These are phyloP conservation scores for Hipposideros larvatus DNA, from an alignment of 2,797 vertebrate species.

Conservation along the genomic window DNA sequence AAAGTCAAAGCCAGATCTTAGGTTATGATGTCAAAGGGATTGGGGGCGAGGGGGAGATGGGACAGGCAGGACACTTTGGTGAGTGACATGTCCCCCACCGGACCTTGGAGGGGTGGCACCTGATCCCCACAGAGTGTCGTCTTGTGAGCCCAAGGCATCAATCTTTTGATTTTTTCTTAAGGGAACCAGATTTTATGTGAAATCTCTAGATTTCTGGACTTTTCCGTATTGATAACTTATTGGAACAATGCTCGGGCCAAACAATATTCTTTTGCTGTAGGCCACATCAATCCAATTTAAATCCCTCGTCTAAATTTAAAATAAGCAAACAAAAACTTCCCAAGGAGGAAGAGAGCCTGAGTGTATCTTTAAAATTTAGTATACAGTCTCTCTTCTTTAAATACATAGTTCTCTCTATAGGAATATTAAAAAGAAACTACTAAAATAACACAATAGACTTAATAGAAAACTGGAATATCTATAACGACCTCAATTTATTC, in stretches of 20 bases:
- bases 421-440: background rate
- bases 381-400: slow-evolving; percentile 56
- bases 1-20: background rate
- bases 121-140: accelerated
- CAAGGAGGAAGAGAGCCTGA: background rate
- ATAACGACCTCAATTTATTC: background rate
- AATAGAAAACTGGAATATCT: background rate
- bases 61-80: background rate
- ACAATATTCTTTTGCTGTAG: background rate
- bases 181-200: background rate
- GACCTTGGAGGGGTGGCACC: accelerated
- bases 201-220: background rate
- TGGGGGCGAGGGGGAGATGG: accelerated
- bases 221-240: background rate
- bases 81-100: background rate
- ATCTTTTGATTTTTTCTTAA: slow-evolving; percentile 35
- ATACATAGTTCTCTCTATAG: background rate
- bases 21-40: background rate
- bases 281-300: background rate
- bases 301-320: background rate
- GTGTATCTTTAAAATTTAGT: slow-evolving; percentile 16
- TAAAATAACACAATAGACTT: background rate
- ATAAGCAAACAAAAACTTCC: background rate
- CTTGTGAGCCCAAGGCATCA: background rate
- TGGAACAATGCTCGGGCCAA: background rate